Base-by-base conservation (phyloP, 1,140 invertebrate genomes). In the Diorhabda sublineata region DNA sequence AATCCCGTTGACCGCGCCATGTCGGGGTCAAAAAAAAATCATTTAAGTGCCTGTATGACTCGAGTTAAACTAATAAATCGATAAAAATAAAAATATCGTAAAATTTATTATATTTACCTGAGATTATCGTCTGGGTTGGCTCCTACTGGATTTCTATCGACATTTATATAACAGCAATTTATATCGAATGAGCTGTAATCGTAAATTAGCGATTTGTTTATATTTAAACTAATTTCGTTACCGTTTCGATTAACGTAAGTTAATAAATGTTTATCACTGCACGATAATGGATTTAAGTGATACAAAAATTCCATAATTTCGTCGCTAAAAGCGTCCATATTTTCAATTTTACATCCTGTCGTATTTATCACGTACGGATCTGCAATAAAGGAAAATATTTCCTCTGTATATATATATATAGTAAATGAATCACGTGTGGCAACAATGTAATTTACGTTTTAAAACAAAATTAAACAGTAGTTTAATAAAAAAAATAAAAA, bases 311-410 rank as follows among this genome's bases (percentile, higher is more conserved):
- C 77, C 67, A 81, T 82, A 11, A 91, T 87, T 41, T 88, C 87
- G 5, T 83, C 79, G 69, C 90, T 87, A 72, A 87, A 84, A 0
- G 90, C 89, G 77, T 91, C 84, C 58, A 90, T 81, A 58, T 89
- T 85, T 3, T 87, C 85, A 74, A 93, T 90, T 68, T 85, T 83
- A 73, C 91, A 92, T 62, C 83, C 84, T 3, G 87, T 80, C 73
- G 85, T 90, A 81, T 87, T 88, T 2, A 92, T 86, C 47, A 91
- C 78, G 75, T 86, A 90, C 8, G 68, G 58, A 42, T 45, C 26
- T 58, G 3, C 64, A 57, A 44, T 42, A 59, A 67, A 59, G 26
- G 2, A 52, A 52, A 52, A 52, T 6, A 52, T 52, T 52, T 52
- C 26, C 26, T 26, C 26, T 26, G 1, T 26, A 26, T 26, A 26